phyloP scores from a whole-genome alignment of 1,140 invertebrate genomes.

The Anadara kagoshimensis region DNA sequence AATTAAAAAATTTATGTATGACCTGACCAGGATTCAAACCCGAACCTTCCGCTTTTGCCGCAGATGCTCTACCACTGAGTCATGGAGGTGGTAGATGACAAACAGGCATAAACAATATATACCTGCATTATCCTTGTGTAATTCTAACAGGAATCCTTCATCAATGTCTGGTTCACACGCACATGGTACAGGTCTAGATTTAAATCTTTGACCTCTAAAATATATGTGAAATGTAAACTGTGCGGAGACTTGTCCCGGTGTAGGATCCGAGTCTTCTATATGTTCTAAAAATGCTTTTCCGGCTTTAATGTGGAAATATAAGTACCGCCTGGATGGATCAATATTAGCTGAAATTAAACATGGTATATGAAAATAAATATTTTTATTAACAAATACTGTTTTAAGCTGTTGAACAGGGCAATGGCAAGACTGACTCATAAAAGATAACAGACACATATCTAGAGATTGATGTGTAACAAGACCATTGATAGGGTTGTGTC shows the following conservation, averaged over 20 bases:
- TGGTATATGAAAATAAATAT: neutral
- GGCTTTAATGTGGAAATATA: conserved; percentile 66
- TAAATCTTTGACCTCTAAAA: conserved; percentile 71
- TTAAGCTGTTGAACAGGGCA: too few species aligned
- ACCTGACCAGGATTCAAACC: too few species aligned
- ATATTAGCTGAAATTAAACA: conserved; percentile 66
- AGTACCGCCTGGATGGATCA: conserved; percentile 67
- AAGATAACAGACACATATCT: too few species aligned
- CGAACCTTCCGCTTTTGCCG: too few species aligned
- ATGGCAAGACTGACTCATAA: too few species aligned
- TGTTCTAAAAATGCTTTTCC: conserved; percentile 72
- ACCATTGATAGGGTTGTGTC: too few species aligned
- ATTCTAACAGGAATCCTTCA: conserved; percentile 72
- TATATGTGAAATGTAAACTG: conserved; percentile 70
- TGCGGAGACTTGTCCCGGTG: conserved; percentile 63
- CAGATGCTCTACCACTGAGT: too few species aligned
- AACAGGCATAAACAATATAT: conserved; percentile 2
- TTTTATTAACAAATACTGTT: neutral
- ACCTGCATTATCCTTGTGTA: conserved; percentile 70
- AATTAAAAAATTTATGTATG: too few species aligned
- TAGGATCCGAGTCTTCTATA: conserved; percentile 60
- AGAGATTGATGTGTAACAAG: too few species aligned
- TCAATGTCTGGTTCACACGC: conserved; percentile 72
- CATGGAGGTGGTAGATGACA: too few species aligned
- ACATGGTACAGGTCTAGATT: conserved; percentile 69